These are phyloP conservation scores for Geothlypis trichas DNA, from an alignment of 2,113 vertebrate species.

Conservation along the genomic window DNA sequence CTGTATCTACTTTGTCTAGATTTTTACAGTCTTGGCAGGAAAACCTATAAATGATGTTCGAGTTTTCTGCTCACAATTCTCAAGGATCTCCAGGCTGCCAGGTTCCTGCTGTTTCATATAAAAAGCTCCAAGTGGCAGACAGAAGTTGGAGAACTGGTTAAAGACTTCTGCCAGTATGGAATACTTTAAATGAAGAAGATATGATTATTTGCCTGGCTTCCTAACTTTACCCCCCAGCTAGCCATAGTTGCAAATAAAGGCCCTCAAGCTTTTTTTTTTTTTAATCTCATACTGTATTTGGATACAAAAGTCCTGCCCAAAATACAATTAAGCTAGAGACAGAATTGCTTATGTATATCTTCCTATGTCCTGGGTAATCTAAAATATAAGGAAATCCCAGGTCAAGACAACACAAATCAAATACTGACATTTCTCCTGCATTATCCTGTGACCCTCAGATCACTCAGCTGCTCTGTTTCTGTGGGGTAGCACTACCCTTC, in stretches of 20 bases:
- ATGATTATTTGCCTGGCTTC: conserved; percentile 36
- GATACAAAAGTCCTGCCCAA: background rate
- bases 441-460: background rate
- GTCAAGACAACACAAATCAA: background rate
- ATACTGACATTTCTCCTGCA: background rate
- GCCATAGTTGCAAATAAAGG: background rate
- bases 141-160: conserved; percentile 57
- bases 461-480: background rate
- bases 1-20: conserved; percentile 25
- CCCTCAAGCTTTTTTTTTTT: background rate
- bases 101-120: conserved; percentile 60
- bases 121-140: conserved; percentile 58
- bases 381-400: background rate
- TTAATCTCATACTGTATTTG: background rate
- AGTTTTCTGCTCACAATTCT: background rate
- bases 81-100: conserved; percentile 52
- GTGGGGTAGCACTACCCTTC: background rate
- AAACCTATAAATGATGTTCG: conserved; percentile 53
- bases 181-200: conserved; percentile 52
- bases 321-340: background rate
- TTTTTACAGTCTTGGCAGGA: conserved; percentile 55
- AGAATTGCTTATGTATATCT: background rate
- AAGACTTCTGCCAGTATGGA: conserved; percentile 58
- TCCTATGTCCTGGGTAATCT: background rate
- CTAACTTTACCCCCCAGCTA: background rate